These are phyloP conservation scores for Poecilus cupreus DNA, from an alignment of 2,888 invertebrate species.

Conservation along the genomic window DNA sequence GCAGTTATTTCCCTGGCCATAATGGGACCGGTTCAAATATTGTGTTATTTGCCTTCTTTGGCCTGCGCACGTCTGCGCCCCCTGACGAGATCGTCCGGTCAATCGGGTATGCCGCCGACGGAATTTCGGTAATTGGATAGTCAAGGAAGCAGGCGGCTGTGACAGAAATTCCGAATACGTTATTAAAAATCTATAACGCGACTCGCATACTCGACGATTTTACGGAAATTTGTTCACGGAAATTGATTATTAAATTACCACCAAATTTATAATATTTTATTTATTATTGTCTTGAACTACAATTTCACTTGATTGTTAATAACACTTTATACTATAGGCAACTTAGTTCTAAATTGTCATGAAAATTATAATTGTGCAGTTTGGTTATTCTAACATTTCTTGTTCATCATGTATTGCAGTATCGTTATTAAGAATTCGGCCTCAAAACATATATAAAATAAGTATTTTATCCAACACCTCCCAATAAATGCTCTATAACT, in stretches of 20 bases:
- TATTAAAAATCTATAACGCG: conserved; percentile 42
- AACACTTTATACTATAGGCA: too few species aligned
- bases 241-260: neutral
- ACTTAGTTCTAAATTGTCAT: too few species aligned
- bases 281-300: neutral
- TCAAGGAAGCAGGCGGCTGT: conserved; percentile 36
- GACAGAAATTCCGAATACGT: conserved; percentile 37
- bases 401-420: too few species aligned
- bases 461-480: too few species aligned
- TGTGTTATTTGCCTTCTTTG: neutral
- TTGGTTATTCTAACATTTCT: too few species aligned
- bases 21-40: neutral
- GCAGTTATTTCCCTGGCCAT: neutral
- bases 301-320: too few species aligned
- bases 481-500: too few species aligned
- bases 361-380: too few species aligned
- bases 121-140: conserved; percentile 49
- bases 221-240: neutral
- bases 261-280: neutral
- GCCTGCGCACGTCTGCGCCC: conserved; percentile 1
- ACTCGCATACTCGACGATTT: neutral
- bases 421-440: too few species aligned
- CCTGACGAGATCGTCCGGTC: conserved; percentile 31
- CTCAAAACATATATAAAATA: too few species aligned
- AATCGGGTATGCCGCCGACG: conserved; percentile 41